A percentile compares a stretch with the other conserved stretches of the same genome.
Evolutionary conservation across 1,140 invertebrate species (phyloP).

Genomic region (Asobara japonica): DNA sequence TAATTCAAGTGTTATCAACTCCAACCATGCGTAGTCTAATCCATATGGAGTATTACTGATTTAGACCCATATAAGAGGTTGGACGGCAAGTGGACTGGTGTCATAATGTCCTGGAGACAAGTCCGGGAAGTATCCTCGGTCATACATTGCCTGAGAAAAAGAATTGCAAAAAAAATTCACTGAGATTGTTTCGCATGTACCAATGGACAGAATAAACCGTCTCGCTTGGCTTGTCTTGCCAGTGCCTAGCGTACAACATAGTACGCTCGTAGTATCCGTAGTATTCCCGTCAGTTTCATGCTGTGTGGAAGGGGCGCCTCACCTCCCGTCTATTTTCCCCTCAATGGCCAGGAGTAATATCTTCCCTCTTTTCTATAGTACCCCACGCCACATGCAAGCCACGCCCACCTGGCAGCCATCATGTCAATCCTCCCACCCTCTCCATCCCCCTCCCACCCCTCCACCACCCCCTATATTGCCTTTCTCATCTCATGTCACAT

Average conservation of each 20-base stretch:
- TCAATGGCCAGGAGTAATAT: conserved; percentile 44
- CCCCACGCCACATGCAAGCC: conserved; percentile 31
- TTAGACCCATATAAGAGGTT: too few relatives aligned
- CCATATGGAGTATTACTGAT: too few relatives aligned
- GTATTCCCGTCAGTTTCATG: conserved; percentile 45
- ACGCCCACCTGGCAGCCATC: conserved; percentile 50
- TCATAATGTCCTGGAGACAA: too few relatives aligned
- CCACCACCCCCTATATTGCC: conserved; percentile 25
- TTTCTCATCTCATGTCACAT: neutral
- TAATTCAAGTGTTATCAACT: too few relatives aligned
- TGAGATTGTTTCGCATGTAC: too few relatives aligned
- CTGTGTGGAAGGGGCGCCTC: neutral
- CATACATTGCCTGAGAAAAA: too few relatives aligned
- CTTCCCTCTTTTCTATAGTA: conserved; percentile 9
- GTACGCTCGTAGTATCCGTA: conserved; percentile 60
- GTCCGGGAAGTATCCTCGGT: too few relatives aligned
- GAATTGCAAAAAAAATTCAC: too few relatives aligned
- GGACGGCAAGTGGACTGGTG: too few relatives aligned
- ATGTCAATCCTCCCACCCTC: conserved; percentile 28
- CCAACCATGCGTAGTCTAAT: too few relatives aligned
- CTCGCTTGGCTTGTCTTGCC: conserved; percentile 36
- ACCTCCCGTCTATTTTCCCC: conserved; percentile 36
- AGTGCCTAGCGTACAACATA: conserved; percentile 55
- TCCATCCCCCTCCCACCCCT: conserved; percentile 19
- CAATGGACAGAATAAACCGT: too few relatives aligned